Evolutionary conservation across 37 sponge, comb jelly and placozoan genomes (phyloP), one percentile per base, ranked within the genome.

Genomic region (Dysidea cf. avara): DNA sequence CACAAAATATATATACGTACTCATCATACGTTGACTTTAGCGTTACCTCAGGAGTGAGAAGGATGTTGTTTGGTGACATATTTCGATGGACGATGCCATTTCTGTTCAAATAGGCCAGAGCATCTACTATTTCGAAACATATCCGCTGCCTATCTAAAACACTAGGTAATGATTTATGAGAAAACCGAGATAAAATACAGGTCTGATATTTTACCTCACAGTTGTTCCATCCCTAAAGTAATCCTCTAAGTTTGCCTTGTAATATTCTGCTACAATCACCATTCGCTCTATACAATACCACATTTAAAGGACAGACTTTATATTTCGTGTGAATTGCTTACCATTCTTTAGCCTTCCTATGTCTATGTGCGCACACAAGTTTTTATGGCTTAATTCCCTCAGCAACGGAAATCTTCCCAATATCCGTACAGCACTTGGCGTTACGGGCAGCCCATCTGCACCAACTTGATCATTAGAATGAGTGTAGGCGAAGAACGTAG

Each of bases 401-500:
- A 98, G 68, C 24, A 52, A 71, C 6, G 68, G 48, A 63, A 86
- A 94, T 7, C 95, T 69, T 28, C 99, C 99, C 29, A 77, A 36
- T 40, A 98, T 85, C 67, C 77, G 72, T 53, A 92, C 78, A 28
- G 88, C 80, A 61, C 92, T 89, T 25, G 87, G 95, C 2, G 93
- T 86, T 6, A 98, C 82, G 46, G 99, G 95, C 1, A 98, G 88
- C 3, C 99, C 99, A 51, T 84, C 86, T 29, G 60, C 54, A 36
- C 91, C 90, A 81, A 90, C 89, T 31, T 86, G 84, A 36, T 96
- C 89, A 12, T 76, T 66, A 0, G 73, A 78, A 55, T 84, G 86
- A n/a, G 82, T 74, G 30, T 77, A 64, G 24, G 84, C 92, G 30
- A 84, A 86, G 79, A 96, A 92, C 30, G 93, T 78, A 29, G 39